These are phyloP conservation scores for Nemurella pictetii DNA, from an alignment of 2,888 invertebrate genomes.

Conservation along the genomic window DNA sequence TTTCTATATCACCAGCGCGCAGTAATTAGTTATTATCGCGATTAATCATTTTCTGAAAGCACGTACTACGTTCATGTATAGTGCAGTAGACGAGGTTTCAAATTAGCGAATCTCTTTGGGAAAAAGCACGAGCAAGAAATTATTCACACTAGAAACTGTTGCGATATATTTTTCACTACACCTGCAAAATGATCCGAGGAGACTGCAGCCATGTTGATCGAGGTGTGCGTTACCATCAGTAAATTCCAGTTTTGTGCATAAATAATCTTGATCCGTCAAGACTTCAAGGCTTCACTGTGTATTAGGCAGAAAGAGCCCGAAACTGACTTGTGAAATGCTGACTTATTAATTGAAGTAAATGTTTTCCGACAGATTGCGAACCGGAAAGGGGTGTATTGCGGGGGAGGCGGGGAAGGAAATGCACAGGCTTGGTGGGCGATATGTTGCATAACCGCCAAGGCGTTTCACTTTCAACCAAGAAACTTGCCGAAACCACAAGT, in stretches of 20 bases:
- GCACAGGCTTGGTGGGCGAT: too few species aligned
- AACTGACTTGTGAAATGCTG: background rate
- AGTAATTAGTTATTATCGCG: background rate
- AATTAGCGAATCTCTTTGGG: background rate
- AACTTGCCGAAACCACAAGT: conserved; percentile 22
- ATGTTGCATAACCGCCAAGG: conserved; percentile 26
- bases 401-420: background rate
- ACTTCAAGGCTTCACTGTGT: background rate
- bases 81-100: background rate
- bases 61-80: too few species aligned
- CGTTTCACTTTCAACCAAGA: conserved; percentile 12
- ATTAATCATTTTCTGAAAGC: background rate
- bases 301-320: background rate
- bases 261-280: background rate
- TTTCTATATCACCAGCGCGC: background rate
- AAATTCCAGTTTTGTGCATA: background rate
- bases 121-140: background rate
- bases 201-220: background rate
- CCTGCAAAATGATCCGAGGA: background rate
- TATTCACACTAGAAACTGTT: background rate
- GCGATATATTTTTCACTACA: background rate
- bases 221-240: background rate
- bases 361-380: background rate
- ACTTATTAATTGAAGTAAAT: conserved; percentile 6
- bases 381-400: background rate